Percentiles rank a stretch among this genome's conserved stretches.
Conservation (phyloP, 2,888 invertebrate species). For the Hypsopygia costalis region DNA sequence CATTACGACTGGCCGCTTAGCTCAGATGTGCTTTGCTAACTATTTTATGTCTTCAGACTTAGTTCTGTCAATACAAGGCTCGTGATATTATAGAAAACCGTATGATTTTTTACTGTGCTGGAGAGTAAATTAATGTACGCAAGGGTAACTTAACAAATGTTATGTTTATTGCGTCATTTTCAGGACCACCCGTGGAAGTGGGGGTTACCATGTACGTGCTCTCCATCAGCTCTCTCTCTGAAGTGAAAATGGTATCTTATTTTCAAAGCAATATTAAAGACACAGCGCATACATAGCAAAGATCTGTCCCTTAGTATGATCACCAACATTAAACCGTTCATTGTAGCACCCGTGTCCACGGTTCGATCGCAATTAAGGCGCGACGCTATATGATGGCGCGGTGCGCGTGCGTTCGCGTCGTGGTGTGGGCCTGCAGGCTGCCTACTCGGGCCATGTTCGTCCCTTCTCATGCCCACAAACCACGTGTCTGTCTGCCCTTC, state of each 20-base stretch:
- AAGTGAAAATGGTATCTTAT: constrained; percentile 86
- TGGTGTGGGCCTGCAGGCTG: constrained; percentile 18
- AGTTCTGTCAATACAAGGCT: no score
- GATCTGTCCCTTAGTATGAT: constrained; percentile 65
- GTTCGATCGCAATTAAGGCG: constrained; percentile 63
- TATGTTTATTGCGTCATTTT: constrained; percentile 73
- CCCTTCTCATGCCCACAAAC: constrained; percentile 1
- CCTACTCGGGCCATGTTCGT: constrained; percentile 21
- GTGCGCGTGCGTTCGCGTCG: constrained; percentile 16
- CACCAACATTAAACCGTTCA: constrained; percentile 76
- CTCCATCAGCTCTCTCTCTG: constrained; percentile 92
- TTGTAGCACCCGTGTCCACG: constrained; percentile 78
- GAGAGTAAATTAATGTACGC: not conserved
- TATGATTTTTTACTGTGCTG: no score
- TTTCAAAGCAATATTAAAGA: constrained; percentile 65
- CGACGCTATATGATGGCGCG: constrained; percentile 26
- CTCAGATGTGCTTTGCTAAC: no score
- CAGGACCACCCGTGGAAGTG: constrained; percentile 91
- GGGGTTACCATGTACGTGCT: constrained; percentile 93
- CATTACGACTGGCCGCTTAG: no score
- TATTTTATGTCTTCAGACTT: no score
- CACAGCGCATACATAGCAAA: constrained; percentile 74
- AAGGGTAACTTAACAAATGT: constrained; percentile 23
- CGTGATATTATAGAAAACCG: no score
- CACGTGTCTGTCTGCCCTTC: constrained; percentile 18